phyloP scores from a whole-genome alignment of 2,797 vertebrate genomes.

The Sylvilagus floridanus region DNA sequence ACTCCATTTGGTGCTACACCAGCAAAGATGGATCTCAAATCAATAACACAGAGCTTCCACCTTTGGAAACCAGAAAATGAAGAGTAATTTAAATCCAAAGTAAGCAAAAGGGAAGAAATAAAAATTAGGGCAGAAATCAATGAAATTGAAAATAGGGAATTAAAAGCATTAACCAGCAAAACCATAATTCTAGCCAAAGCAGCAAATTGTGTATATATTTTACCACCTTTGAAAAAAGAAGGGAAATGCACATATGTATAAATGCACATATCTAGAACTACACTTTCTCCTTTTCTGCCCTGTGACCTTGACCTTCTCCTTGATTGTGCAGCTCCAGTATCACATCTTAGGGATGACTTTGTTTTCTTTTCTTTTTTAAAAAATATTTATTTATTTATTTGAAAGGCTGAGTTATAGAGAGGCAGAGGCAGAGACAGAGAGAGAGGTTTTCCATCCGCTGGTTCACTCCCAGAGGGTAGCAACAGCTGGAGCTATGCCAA shows the following conservation, averaged over 20 bases:
- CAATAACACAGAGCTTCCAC: neutral
- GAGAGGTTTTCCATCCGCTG: no score
- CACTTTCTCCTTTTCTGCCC: neutral
- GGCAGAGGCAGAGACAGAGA: no score
- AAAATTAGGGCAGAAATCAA: neutral
- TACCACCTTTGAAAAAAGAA: neutral
- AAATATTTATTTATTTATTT: no score
- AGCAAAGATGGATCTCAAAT: neutral
- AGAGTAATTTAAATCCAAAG: neutral
- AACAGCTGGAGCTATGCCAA: no score
- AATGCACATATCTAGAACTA: no score
- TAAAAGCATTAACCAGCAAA: neutral
- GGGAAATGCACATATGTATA: neutral
- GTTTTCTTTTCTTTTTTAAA: no score
- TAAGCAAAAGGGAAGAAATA: neutral
- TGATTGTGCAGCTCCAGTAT: neutral
- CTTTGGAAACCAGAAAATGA: neutral
- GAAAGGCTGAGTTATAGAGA: no score
- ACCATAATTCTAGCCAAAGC: neutral
- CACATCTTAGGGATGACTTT: neutral
- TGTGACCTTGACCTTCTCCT: neutral
- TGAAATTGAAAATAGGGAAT: neutral
- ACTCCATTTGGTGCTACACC: neutral
- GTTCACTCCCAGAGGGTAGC: no score
- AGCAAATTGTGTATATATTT: neutral